Evolutionary conservation across 2,888 invertebrate genomes (phyloP).

Genomic region (Dicyrtoma fusca): DNA sequence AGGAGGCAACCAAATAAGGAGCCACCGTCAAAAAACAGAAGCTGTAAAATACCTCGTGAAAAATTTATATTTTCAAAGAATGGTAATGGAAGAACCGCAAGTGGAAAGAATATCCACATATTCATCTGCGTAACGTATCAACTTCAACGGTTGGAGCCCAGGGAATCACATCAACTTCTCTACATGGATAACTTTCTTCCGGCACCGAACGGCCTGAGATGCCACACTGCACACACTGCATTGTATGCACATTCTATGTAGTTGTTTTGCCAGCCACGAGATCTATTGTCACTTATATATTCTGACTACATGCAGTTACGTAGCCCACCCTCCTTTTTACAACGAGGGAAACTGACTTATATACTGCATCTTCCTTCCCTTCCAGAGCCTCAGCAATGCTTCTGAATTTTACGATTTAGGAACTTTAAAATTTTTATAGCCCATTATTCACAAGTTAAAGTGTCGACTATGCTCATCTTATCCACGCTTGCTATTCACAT

Average conservation of each 20-base stretch:
- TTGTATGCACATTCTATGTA: not conserved
- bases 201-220: not conserved
- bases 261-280: not conserved
- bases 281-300: conserved; percentile 15
- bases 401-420: conserved; percentile 29
- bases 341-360: not conserved
- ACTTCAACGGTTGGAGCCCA: conserved; percentile 18
- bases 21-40: not conserved
- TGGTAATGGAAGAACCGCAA: conserved; percentile 33
- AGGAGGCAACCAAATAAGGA: not conserved
- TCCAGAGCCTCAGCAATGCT: conserved; percentile 2
- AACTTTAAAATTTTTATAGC: conserved; percentile 42
- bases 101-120: conserved; percentile 27
- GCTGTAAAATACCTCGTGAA: conserved; percentile 37
- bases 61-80: conserved; percentile 33
- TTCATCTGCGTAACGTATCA: conserved; percentile 16
- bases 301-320: not conserved
- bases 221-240: not conserved
- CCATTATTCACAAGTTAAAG: conserved; percentile 42
- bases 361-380: not conserved
- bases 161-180: conserved; percentile 34
- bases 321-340: not conserved
- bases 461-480: conserved; percentile 29
- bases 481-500: conserved; percentile 16
- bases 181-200: conserved; percentile 26